phyloP scores from a whole-genome alignment of 2,113 vertebrate genomes.

The Aplodontia rufa region DNA sequence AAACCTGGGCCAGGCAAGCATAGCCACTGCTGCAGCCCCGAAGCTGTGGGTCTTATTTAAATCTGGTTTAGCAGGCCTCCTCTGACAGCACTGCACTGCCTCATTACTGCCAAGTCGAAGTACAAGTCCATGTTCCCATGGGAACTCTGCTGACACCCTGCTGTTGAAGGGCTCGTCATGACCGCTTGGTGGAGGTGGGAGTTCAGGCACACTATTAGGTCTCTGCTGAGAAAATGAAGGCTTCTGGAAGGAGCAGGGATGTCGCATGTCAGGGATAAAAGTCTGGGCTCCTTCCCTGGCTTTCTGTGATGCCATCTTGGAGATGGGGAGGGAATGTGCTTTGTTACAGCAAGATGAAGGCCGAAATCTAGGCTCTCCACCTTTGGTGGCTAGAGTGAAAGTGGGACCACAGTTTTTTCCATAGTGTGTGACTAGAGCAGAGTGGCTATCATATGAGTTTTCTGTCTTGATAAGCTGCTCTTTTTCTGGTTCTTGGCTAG shows the following conservation, averaged over 20 bases:
- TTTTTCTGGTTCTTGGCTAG: not conserved
- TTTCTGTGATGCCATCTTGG: not conserved
- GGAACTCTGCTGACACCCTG: too few relatives aligned
- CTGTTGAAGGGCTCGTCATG: too few relatives aligned
- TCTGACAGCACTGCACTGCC: not conserved
- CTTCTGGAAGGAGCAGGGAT: too few relatives aligned
- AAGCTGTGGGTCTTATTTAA: not conserved
- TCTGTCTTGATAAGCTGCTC: not conserved
- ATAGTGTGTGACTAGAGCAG: not conserved
- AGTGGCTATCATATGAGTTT: not conserved
- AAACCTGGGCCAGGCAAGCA: too few relatives aligned
- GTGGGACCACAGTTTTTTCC: not conserved
- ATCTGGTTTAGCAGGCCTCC: not conserved
- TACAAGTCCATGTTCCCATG: not conserved
- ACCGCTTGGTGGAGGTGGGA: too few relatives aligned
- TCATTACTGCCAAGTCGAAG: not conserved
- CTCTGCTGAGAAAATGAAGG: too few relatives aligned
- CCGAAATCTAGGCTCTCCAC: not conserved
- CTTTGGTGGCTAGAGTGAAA: not conserved
- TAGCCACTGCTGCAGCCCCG: too few relatives aligned
- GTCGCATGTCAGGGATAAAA: not conserved
- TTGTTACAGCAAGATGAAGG: not conserved
- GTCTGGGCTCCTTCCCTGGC: not conserved
- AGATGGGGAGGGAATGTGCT: not conserved
- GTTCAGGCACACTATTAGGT: too few relatives aligned